Percentiles rank a stretch among this genome's conserved stretches.
phyloP scores from a whole-genome alignment of 2,797 vertebrate genomes.

The Meriones psammophilus region DNA sequence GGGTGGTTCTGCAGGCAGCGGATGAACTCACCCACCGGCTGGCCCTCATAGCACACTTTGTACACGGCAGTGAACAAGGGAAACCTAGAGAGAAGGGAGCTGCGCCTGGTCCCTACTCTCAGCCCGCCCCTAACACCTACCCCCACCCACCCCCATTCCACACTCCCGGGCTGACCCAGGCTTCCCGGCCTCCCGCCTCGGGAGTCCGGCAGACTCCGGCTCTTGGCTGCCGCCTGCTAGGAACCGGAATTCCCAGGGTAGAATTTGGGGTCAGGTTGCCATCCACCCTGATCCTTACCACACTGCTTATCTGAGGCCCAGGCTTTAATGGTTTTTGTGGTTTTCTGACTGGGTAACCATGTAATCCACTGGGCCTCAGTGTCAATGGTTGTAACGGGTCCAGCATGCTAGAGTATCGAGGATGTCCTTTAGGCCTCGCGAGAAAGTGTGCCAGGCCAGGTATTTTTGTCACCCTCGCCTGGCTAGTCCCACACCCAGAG shows the following conservation, averaged over 20 bases:
- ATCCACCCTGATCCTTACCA: background rate
- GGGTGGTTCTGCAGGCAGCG: conserved; percentile 97
- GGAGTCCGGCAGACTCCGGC: conserved; percentile 3
- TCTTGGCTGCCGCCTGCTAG: conserved; percentile 1
- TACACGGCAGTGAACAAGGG: conserved; percentile 96
- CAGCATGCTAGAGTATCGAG: background rate
- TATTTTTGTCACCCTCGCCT: background rate
- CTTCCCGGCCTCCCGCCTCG: background rate
- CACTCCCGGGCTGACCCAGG: background rate
- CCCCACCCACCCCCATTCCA: too few relatives aligned
- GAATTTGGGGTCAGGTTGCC: conserved; percentile 46
- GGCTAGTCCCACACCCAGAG: background rate
- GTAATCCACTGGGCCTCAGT: conserved; percentile 40
- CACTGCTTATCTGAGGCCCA: background rate
- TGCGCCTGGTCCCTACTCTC: background rate
- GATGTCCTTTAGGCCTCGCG: background rate
- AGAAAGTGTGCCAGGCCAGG: background rate
- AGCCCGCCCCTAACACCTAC: too few relatives aligned
- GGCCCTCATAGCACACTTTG: conserved; percentile 94
- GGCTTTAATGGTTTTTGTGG: background rate
- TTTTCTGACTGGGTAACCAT: background rate
- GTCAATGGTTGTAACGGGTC: conserved; percentile 39
- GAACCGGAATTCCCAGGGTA: conserved; percentile 32
- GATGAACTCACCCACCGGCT: conserved; percentile 94
- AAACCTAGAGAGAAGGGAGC: conserved; percentile 89